Conservation (phyloP, 2,113 vertebrate genomes). For the Pogonocichla stellata region DNA sequence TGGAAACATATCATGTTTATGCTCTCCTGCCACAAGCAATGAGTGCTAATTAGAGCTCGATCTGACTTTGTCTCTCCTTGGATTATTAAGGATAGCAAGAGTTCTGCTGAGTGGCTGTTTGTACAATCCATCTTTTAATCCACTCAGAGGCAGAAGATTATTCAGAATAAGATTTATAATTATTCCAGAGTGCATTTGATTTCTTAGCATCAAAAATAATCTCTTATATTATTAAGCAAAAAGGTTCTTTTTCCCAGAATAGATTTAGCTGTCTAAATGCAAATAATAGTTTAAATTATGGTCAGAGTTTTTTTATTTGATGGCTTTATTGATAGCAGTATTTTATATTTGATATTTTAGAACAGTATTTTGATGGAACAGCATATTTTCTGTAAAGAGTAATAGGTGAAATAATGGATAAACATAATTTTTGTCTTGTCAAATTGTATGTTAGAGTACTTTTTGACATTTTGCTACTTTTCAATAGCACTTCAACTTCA, state of each 20-base stretch:
- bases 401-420: neutral
- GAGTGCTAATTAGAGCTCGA: neutral
- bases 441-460: neutral
- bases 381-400: neutral
- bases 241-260: neutral
- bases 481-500: neutral
- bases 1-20: neutral
- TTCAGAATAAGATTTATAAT: neutral
- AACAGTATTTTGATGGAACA: neutral
- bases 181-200: neutral
- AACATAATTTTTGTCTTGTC: neutral
- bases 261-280: neutral
- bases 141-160: neutral
- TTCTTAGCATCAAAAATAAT: neutral
- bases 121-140: neutral
- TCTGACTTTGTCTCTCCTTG: neutral
- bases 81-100: neutral
- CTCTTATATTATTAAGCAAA: neutral
- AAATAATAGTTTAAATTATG: neutral
- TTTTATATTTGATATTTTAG: neutral
- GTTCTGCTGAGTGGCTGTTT: neutral
- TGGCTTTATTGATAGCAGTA: neutral
- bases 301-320: neutral
- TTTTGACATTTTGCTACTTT: neutral
- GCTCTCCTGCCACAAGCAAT: neutral